Evolutionary conservation across 2,888 invertebrate species (phyloP), one percentile per base, ranked within the genome.

Genomic region (Microctonus aethiopoides): DNA sequence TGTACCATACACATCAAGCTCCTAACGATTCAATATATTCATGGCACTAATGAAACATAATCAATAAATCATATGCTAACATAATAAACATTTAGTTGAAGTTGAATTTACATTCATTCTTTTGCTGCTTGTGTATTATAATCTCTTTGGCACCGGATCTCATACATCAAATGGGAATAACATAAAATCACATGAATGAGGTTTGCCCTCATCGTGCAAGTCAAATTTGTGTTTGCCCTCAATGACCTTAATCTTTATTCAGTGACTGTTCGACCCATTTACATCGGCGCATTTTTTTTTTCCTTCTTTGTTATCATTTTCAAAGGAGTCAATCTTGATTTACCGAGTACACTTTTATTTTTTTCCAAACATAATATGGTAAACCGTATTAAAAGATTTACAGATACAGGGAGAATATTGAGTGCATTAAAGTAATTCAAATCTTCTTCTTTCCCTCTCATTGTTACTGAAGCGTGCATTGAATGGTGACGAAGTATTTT

Each of bases 191-290:
- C 36, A 67, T 59, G 73, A 67, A 46, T 57, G 52, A 54, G 20
- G 46, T 22, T 62, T 64, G 59, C 41, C 60, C 66, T 69, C 62
- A 67, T 71, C 67, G 54, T 68, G 46, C 62, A 66, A 69, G 71
- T 72, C 75, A 72, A 69, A 74, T 68, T 60, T 46, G 16, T 46
- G 46, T 46, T 70, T 75, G 72, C 68, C 68, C 73, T 66, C 60
- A 62, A 41, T 65, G 73, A 80, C 80, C 78, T 79, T 79, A 77
- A 80, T 84, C 76, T 80, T 81, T 80, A 84, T 83, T 83, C 81
- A 80, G 76, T 77, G 79, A 74, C 75, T 75, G 73, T 72, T 77
- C 68, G 72, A 81, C 77, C 76, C 80, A 83, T 83, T 74, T 67
- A 64, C 67, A 70, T 69, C 66, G 63, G 41, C 56, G 61, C 66